Evolutionary conservation across 2,888 invertebrate genomes (phyloP).

Genomic region (Lepetodrilus schrolli): DNA sequence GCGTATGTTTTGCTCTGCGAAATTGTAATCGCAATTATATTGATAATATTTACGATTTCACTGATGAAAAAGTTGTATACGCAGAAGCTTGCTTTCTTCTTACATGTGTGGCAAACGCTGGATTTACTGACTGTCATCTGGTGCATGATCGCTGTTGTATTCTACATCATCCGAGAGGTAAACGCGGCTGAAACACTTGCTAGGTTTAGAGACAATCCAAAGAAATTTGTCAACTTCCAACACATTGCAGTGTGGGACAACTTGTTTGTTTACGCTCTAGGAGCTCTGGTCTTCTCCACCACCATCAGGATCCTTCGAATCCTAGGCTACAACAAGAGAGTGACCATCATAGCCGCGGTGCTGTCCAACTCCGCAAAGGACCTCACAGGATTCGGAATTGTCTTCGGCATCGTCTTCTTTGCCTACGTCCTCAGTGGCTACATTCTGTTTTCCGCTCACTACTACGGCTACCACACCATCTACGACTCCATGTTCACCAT

Average conservation of each 20-base stretch:
- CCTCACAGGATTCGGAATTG: slow-evolving; percentile 74
- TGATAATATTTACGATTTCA: slow-evolving; percentile 42
- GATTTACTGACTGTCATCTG: slow-evolving; percentile 72
- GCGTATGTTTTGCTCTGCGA: slow-evolving; percentile 48
- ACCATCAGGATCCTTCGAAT: slow-evolving; percentile 64
- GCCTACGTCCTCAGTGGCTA: slow-evolving; percentile 70
- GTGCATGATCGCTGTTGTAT: slow-evolving; percentile 60
- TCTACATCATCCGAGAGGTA: slow-evolving; percentile 67
- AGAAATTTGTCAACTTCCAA: slow-evolving; percentile 70
- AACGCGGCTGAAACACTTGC: slow-evolving; percentile 42
- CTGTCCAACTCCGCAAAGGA: slow-evolving; percentile 72
- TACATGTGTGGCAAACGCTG: slow-evolving; percentile 73
- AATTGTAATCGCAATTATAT: slow-evolving; percentile 35
- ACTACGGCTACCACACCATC: slow-evolving; percentile 68
- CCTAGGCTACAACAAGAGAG: slow-evolving; percentile 76
- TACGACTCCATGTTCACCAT: slow-evolving; percentile 72
- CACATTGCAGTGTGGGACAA: slow-evolving; percentile 75
- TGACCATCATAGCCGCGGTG: slow-evolving; percentile 75
- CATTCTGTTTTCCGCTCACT: slow-evolving; percentile 65
- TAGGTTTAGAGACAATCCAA: slow-evolving; percentile 47
- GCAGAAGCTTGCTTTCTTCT: slow-evolving; percentile 63
- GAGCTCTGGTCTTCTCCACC: slow-evolving; percentile 51
- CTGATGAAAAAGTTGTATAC: slow-evolving; percentile 43
- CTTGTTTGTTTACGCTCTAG: slow-evolving; percentile 52
- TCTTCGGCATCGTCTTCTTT: slow-evolving; percentile 73